These are phyloP conservation scores for Apis cerana DNA, from an alignment of 1,140 invertebrate species.

Conservation along the genomic window DNA sequence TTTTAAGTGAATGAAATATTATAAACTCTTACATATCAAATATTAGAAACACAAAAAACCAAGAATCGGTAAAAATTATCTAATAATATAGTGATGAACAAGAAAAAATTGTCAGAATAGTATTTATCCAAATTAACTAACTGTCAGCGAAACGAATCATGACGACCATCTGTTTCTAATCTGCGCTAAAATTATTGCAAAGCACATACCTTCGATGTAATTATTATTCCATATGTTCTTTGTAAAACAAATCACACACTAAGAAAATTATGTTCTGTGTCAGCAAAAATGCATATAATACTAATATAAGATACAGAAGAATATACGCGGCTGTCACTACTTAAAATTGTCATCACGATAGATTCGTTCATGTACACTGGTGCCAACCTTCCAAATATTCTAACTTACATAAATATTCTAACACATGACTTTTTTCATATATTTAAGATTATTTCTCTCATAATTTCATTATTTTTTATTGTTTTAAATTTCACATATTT, in stretches of 20 bases:
- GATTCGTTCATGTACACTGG: conserved; percentile 45
- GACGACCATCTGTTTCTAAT: conserved; percentile 56
- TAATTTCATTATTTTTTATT: not conserved
- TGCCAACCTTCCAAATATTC: conserved; percentile 46
- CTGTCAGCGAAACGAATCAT: conserved; percentile 49
- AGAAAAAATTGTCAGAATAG: conserved; percentile 45
- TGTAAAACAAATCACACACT: conserved; percentile 20
- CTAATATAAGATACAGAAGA: conserved; percentile 32
- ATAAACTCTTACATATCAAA: not conserved
- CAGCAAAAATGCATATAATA: conserved; percentile 24
- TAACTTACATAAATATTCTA: not conserved
- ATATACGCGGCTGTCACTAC: conserved; percentile 64
- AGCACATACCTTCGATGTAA: conserved; percentile 5
- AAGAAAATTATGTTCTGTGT: conserved; percentile 23
- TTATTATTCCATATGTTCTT: conserved; percentile 27
- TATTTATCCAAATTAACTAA: conserved; percentile 59
- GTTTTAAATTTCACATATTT: not conserved
- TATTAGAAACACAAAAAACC: not conserved
- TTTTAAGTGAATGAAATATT: not conserved
- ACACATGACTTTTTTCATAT: not conserved
- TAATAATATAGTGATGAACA: conserved; percentile 49
- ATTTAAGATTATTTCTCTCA: not conserved
- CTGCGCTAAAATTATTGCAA: not conserved
- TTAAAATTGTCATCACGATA: conserved; percentile 65
- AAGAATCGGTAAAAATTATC: conserved; percentile 37